These are phyloP conservation scores for Zosterops japonicus DNA, from an alignment of 2,113 vertebrate species.

Conservation along the genomic window DNA sequence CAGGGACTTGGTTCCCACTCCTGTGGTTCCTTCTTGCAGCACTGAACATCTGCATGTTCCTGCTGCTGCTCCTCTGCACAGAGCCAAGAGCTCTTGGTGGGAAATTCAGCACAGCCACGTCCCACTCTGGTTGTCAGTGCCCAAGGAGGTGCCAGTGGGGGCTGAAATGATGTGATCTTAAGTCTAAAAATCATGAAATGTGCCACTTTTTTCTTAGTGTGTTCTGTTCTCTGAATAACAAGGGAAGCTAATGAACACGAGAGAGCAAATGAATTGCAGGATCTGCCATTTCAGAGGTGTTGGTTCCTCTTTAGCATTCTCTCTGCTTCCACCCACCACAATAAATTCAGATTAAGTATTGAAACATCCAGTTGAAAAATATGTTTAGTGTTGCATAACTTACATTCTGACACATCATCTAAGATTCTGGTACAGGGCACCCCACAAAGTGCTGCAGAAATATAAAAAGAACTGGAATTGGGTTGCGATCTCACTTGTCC, in stretches of 20 bases:
- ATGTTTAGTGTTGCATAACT: slow-evolving; percentile 15
- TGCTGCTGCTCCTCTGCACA: not conserved
- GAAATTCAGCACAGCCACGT: not conserved
- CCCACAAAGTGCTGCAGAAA: not conserved
- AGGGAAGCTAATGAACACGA: slow-evolving; percentile 54
- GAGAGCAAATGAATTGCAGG: slow-evolving; percentile 8
- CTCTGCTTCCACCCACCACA: slow-evolving; percentile 36
- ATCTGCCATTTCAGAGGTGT: slow-evolving; percentile 37
- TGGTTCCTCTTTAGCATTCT: slow-evolving; percentile 43
- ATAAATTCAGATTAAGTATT: slow-evolving; percentile 51
- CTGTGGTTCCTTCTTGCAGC: not conserved
- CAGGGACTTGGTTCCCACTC: not conserved
- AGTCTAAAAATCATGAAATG: not conserved
- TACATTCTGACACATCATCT: not conserved
- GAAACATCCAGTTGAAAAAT: slow-evolving; percentile 33
- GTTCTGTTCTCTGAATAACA: slow-evolving; percentile 15
- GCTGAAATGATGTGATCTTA: not conserved
- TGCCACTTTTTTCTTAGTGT: not conserved
- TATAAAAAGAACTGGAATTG: not conserved
- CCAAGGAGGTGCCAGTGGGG: slow-evolving; percentile 51
- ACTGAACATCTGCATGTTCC: not conserved
- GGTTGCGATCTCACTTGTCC: not conserved
- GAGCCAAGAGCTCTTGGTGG: not conserved
- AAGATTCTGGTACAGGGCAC: not conserved
- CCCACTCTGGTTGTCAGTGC: slow-evolving; percentile 1